Evolutionary conservation across 2,888 invertebrate species (phyloP), one percentile per base, ranked within the genome.

Genomic region (Aphelenchoides bicaudatus): DNA sequence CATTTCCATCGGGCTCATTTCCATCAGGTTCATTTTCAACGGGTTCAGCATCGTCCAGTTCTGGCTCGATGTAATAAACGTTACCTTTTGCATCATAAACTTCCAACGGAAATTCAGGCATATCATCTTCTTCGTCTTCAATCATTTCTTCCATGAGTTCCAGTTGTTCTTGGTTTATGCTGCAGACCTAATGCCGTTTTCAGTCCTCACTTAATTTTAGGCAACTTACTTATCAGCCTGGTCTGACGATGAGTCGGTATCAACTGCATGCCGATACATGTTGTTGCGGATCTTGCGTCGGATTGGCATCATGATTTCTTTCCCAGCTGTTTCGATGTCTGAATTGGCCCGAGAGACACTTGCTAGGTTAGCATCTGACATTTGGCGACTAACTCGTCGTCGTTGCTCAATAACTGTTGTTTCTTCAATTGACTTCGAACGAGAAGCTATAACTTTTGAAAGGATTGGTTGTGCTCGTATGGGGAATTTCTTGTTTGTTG

Each of bases 81-180:
- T 37, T 30, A n/a, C 52, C 52, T 30, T 51, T 51, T 21, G 52
- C 38, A 29, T 51, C 52, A 39, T 29, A 51, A 21, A 51, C 3
- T 4, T 51, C 52, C n/a, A 19, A 19, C 1, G 52, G 52, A 13
- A 51, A 19, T 19, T 51, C 52, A 39, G 43, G 27, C 1, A 43
- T n/a, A 37, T 49, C 16, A 8, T 19, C 25, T 8, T 34, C 37
- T 16, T 37, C 37, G 3, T 13, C 23, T 23, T 37, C 21, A 19
- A n/a, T 19, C 19, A 2, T 34, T 10, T 16, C 47, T 10, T 48
- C 49, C 49, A 30, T 48, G 31, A 2, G 16, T 8, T n/a, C n/a
- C n/a, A n/a, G n/a, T n/a, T n/a, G n/a, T n/a, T n/a, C n/a, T n/a
- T n/a, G n/a, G n/a, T n/a, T n/a, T n/a, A n/a, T n/a, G n/a, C n/a